Evolutionary conservation across 2,797 vertebrate species (phyloP).

Genomic region (Sebastes reedi): DNA sequence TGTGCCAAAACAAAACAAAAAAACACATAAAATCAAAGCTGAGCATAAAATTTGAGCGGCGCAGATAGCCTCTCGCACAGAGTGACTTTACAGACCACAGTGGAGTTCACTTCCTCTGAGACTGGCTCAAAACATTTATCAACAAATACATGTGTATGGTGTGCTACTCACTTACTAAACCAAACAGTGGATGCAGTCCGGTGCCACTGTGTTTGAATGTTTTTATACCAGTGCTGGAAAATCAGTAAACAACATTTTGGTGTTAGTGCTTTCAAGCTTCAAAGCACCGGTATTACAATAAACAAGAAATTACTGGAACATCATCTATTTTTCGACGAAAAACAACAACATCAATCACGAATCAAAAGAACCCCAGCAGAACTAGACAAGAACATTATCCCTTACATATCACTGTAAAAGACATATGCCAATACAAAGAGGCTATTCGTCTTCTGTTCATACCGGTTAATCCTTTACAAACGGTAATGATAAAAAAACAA

Average conservation of each 20-base stretch:
- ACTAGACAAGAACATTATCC: background rate
- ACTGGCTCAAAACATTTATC: conserved; percentile 12
- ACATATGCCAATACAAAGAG: background rate
- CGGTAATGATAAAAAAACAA: background rate
- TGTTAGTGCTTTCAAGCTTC: conserved; percentile 10
- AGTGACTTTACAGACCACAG: conserved; percentile 39
- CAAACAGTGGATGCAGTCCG: conserved; percentile 26
- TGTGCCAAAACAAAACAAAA: conserved; percentile 50
- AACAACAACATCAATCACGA: background rate
- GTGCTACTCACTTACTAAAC: conserved; percentile 23
- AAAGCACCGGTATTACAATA: background rate
- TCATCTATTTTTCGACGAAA: conserved; percentile 3
- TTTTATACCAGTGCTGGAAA: conserved; percentile 6
- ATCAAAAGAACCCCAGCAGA: background rate
- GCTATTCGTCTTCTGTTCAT: background rate
- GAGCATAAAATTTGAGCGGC: conserved; percentile 9
- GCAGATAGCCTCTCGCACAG: conserved; percentile 15
- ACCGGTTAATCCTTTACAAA: conserved; percentile 3
- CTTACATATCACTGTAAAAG: background rate
- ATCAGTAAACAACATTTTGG: conserved; percentile 13
- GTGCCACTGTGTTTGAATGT: conserved; percentile 25
- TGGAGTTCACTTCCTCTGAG: conserved; percentile 28
- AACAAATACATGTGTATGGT: conserved; percentile 41
- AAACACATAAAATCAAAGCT: conserved; percentile 48
- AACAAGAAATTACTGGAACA: conserved; percentile 11